A percentile compares a stretch with the other conserved stretches of the same genome.
Evolutionary conservation across 1,140 invertebrate species (phyloP).

Genomic region (Sogatella furcifera): DNA sequence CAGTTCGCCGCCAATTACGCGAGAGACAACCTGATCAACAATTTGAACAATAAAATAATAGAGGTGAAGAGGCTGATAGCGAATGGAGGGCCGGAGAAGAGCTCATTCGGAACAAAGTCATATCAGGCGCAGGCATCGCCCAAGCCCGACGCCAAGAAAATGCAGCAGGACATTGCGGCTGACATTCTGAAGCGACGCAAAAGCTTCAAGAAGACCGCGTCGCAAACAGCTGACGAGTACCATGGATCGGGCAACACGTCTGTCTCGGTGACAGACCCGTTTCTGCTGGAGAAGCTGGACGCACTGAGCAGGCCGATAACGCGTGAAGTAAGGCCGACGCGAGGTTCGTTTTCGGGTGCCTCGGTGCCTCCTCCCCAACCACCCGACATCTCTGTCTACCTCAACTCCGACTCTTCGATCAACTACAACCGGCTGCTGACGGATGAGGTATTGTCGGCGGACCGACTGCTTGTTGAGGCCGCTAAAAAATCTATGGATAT

Average conservation of each 20-base stretch:
- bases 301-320: conserved; percentile 48
- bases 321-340: conserved; percentile 39
- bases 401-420: conserved; percentile 54
- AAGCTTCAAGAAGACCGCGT: conserved; percentile 54
- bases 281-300: conserved; percentile 50
- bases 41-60: conserved; percentile 59
- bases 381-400: conserved; percentile 34
- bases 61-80: conserved; percentile 55
- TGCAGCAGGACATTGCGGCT: conserved; percentile 30
- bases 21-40: conserved; percentile 66
- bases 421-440: conserved; percentile 71
- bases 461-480: conserved; percentile 62
- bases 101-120: neutral
- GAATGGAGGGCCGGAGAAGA: conserved; percentile 34
- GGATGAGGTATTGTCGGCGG: conserved; percentile 73
- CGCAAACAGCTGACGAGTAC: conserved; percentile 41
- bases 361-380: conserved; percentile 3
- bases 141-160: conserved; percentile 35
- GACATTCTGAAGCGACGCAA: conserved; percentile 41
- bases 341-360: neutral
- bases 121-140: conserved; percentile 23
- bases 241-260: conserved; percentile 30
- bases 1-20: conserved; percentile 86
- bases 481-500: conserved; percentile 76
- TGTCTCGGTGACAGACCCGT: conserved; percentile 51